Evolutionary conservation across 1,140 invertebrate genomes (phyloP).

Genomic region (Adelges cooleyi): DNA sequence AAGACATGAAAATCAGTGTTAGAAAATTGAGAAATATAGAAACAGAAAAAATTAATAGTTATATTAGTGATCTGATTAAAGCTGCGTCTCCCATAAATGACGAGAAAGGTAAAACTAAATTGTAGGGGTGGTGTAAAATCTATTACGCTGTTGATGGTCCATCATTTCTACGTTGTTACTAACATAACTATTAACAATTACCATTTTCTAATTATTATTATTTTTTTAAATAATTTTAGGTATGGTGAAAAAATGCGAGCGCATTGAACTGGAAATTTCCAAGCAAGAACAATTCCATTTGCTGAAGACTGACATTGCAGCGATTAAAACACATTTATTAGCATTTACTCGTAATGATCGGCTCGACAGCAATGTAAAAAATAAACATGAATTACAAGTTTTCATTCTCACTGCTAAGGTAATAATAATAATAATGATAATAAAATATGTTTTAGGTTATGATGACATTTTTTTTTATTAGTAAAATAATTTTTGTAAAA

Average conservation of each 20-base stretch:
- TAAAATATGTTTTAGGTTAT: neutral
- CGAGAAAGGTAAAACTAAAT: slow-evolving; percentile 1
- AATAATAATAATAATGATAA: neutral
- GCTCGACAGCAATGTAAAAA: neutral
- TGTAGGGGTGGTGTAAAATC: no score
- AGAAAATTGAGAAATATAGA: neutral
- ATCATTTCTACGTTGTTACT: no score
- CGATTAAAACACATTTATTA: slow-evolving; percentile 36
- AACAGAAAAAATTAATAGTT: neutral
- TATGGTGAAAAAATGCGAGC: slow-evolving; percentile 47
- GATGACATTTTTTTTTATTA: neutral
- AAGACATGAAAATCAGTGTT: neutral
- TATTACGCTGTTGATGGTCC: no score
- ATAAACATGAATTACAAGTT: slow-evolving; percentile 12
- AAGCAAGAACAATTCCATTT: slow-evolving; percentile 42
- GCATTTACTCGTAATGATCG: slow-evolving; percentile 33
- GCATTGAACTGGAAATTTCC: slow-evolving; percentile 41
- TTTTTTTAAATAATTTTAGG: slow-evolving; percentile 39
- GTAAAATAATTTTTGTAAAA: no score
- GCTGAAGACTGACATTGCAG: slow-evolving; percentile 42
- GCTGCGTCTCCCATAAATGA: neutral
- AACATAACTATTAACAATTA: no score
- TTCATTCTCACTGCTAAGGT: slow-evolving; percentile 19
- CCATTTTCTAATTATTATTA: neutral
- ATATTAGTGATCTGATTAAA: neutral